These are phyloP conservation scores for Acleris laterana DNA, from an alignment of 2,888 invertebrate species.

Conservation along the genomic window DNA sequence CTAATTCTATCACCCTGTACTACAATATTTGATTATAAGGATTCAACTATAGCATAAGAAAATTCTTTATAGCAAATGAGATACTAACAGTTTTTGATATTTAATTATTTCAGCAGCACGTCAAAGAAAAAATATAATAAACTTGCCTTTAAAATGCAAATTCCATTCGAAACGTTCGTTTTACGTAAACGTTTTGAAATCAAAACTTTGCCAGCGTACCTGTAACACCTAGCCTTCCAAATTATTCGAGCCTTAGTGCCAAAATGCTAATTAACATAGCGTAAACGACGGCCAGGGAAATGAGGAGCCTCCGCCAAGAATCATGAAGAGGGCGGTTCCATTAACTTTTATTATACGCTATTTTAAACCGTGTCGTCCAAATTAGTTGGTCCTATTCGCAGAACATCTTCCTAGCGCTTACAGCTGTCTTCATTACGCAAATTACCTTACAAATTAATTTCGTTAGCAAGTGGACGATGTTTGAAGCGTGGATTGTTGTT, in stretches of 20 bases:
- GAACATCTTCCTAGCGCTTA: slow-evolving; percentile 63
- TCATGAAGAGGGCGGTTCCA: slow-evolving; percentile 76
- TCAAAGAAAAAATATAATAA: slow-evolving; percentile 8
- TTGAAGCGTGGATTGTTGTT: slow-evolving; percentile 39
- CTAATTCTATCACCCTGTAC: no score
- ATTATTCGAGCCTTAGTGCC: slow-evolving; percentile 77
- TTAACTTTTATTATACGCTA: slow-evolving; percentile 82
- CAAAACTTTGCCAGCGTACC: slow-evolving; percentile 37
- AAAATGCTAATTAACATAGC: slow-evolving; percentile 81
- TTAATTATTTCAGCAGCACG: no score
- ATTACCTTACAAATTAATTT: slow-evolving; percentile 65
- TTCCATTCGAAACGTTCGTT: slow-evolving; percentile 30
- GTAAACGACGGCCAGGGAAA: slow-evolving; percentile 71
- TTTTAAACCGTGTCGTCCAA: slow-evolving; percentile 80
- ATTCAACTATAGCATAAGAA: no score
- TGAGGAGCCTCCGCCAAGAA: slow-evolving; percentile 77
- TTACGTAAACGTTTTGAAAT: slow-evolving; percentile 34
- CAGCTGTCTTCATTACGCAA: slow-evolving; percentile 63
- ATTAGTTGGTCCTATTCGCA: slow-evolving; percentile 79
- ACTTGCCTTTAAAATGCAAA: slow-evolving; percentile 27
- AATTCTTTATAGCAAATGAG: no score
- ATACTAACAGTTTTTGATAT: no score
- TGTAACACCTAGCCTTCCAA: slow-evolving; percentile 59
- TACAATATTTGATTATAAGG: no score
- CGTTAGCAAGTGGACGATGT: slow-evolving; percentile 53